phyloP scores from a whole-genome alignment of 2,113 vertebrate species.

The Myotis brandtii region DNA sequence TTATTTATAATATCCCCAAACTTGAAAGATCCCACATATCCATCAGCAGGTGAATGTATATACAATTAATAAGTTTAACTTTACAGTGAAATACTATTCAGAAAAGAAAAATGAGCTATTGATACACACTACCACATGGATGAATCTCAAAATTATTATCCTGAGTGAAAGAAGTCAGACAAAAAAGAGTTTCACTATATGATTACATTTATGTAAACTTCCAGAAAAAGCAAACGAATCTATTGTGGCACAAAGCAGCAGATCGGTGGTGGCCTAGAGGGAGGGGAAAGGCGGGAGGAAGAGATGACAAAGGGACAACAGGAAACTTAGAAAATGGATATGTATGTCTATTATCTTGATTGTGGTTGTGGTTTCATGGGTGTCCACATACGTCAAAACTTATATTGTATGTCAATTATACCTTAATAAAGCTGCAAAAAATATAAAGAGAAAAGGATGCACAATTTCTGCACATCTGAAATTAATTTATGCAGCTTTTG shows the following conservation, averaged over 20 bases:
- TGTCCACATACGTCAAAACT: background rate
- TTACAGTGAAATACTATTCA: background rate
- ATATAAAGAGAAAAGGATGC: background rate
- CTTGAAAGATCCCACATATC: background rate
- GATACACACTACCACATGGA: background rate
- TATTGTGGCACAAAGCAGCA: conserved; percentile 1
- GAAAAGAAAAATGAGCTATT: background rate
- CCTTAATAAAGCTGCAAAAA: background rate
- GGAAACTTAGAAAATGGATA: background rate
- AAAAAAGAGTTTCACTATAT: background rate
- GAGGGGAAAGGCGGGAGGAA: background rate
- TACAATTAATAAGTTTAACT: background rate
- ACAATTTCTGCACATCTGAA: conserved; percentile 21
- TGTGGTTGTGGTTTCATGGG: background rate
- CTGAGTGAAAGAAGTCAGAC: conserved; percentile 14
- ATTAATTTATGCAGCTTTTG: background rate
- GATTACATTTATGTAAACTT: conserved; percentile 24
- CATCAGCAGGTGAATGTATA: background rate
- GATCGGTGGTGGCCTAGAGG: background rate
- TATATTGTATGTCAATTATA: background rate
- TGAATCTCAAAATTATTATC: background rate
- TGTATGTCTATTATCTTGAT: background rate
- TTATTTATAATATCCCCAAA: background rate
- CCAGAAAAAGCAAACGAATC: background rate
- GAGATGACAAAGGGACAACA: background rate